phyloP scores from a whole-genome alignment of 1,140 invertebrate species.

The Aphaenogaster floridana region DNA sequence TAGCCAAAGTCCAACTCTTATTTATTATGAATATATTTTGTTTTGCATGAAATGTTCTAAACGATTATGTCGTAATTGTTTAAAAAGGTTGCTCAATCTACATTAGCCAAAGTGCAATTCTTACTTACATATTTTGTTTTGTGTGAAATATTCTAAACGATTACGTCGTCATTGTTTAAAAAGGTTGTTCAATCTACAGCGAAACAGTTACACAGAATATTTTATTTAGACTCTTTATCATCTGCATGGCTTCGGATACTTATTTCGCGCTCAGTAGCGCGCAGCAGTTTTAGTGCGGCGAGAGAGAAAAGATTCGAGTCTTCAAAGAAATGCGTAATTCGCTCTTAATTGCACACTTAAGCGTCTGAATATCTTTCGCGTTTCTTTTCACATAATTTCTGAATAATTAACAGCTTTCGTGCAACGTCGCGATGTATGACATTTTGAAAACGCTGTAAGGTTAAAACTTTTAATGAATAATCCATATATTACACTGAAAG shows the following conservation, averaged over 20 bases:
- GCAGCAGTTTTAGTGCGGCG: conserved; percentile 10
- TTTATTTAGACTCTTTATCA: background rate
- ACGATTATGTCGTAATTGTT: no score
- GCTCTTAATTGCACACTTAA: background rate
- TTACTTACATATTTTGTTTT: no score
- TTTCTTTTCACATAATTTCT: conserved; percentile 1
- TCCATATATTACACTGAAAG: background rate
- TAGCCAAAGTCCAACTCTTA: no score
- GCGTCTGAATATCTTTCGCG: background rate
- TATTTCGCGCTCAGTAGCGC: background rate
- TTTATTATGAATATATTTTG: background rate
- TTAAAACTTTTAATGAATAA: background rate
- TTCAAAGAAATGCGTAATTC: background rate
- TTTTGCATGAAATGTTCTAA: no score
- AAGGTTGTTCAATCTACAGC: no score
- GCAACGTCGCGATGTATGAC: background rate
- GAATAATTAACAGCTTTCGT: background rate
- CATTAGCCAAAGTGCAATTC: no score
- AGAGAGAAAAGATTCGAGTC: background rate
- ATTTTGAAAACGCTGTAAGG: background rate
- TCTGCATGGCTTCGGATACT: background rate
- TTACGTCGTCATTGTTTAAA: no score
- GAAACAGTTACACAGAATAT: no score
- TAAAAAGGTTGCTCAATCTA: no score
- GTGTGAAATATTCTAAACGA: no score